A percentile compares a stretch with the other conserved stretches of the same genome.
Conservation (phyloP, 2,797 vertebrate genomes). For the Paedocypris micromegethes region DNA sequence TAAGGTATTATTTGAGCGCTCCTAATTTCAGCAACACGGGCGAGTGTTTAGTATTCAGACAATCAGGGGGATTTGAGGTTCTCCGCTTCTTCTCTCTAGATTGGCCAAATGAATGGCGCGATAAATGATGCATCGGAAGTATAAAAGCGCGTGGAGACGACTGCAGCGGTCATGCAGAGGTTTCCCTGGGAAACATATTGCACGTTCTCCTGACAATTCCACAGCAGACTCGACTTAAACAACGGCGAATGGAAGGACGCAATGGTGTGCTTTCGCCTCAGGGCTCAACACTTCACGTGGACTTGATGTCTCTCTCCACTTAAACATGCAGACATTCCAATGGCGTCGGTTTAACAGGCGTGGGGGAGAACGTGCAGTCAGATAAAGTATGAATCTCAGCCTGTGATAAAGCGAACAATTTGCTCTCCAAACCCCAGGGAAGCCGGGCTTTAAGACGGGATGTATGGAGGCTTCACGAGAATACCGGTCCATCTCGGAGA, state of each 20-base stretch:
- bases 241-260: conserved; percentile 26
- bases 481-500: conserved; percentile 31
- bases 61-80: conserved; percentile 18
- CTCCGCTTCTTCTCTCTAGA: not conserved
- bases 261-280: conserved; percentile 20
- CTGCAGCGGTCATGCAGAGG: conserved; percentile 19
- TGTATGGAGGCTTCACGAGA: conserved; percentile 22
- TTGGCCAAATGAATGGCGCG: conserved; percentile 4
- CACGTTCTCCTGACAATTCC: conserved; percentile 16
- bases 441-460: conserved; percentile 10
- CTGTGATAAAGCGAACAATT: conserved; percentile 29
- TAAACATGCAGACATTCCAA: conserved; percentile 31
- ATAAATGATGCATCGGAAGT: conserved; percentile 28
- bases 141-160: conserved; percentile 31
- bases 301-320: conserved; percentile 21
- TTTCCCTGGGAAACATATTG: conserved; percentile 19
- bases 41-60: conserved; percentile 30
- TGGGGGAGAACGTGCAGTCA: conserved; percentile 7
- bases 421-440: conserved; percentile 14
- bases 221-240: conserved; percentile 30
- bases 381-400: conserved; percentile 23
- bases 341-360: conserved; percentile 13
- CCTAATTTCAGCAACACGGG: conserved; percentile 41
- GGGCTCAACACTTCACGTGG: conserved; percentile 22
- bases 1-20: conserved; percentile 40